Base-by-base conservation (phyloP, 2,113 vertebrate species). In the Cairina moschata region DNA sequence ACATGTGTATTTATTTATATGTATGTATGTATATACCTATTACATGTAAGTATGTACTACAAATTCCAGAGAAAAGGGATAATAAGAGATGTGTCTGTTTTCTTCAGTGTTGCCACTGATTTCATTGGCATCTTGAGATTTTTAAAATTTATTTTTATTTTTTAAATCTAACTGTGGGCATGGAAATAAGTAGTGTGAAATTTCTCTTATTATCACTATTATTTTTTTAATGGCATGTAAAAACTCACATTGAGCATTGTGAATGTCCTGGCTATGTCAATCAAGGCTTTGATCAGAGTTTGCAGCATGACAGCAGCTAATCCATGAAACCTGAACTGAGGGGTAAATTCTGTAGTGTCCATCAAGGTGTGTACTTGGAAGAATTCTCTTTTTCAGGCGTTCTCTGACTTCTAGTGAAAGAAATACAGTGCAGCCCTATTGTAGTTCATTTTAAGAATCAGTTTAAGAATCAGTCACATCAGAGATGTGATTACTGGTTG, bases 1-100 rank as follows among this genome's bases (percentile, higher is more conserved):
- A 44, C 0, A 11, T 59, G 2, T 0, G 2, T 0, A 28, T 71
- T 90, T 78, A 50, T 23, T 25, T 48, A 48, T 48, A 48, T 0
- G 2, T 0, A 31, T 67, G 87, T 74, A 50, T 23, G 22, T 25
- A 50, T 50, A 50, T 50, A 50, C 22, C 11, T 50, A 23, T 50
- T 23, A 11, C 17, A 6, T 63, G 15, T 17, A 60, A 6, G 6
- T 54, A n/a, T 63, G 25, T 13, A 54, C 46, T 56, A 25, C 23
- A 73, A 73, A 69, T 69, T 29, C 8, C 8, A 65, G 55, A 56
- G 21, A 58, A 73, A 89, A 60, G 3, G 13, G 11, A 71, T 71
- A 77, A 76, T 14, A 66, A 63, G n/a, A 42, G 7, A 3, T 21
- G 9, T 25, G 10, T 46, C 26, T 76, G 32, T 59, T 59, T 25